Conservation (phyloP, 2,113 vertebrate genomes). For the Pteronura brasiliensis region DNA sequence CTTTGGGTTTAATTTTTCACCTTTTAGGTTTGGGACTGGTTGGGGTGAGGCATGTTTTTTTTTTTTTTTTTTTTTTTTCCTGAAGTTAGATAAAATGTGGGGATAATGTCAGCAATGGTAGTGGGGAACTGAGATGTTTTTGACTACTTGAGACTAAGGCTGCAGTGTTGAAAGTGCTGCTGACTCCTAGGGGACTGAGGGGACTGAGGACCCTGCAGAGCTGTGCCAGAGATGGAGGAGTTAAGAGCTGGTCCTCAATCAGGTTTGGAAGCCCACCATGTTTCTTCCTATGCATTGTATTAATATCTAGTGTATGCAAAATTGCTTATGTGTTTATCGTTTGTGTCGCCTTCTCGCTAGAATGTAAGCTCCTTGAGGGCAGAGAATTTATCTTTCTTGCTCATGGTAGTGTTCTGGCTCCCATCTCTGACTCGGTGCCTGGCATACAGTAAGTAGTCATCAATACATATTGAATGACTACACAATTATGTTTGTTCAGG, state of each 20-base stretch:
- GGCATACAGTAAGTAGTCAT: background rate
- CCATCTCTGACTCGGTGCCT: background rate
- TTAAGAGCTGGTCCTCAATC: background rate
- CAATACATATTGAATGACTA: constrained; percentile 16
- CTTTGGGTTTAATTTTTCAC: background rate
- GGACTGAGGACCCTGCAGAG: background rate
- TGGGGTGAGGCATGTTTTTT: background rate
- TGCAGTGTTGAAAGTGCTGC: background rate
- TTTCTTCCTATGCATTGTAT: background rate
- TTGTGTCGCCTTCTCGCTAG: background rate
- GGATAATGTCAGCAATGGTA: background rate
- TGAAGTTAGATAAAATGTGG: background rate
- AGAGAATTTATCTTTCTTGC: background rate
- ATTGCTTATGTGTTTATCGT: background rate
- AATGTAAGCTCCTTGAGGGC: background rate
- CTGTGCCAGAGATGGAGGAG: background rate
- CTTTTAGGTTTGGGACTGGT: background rate
- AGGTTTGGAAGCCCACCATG: background rate
- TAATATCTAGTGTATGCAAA: background rate
- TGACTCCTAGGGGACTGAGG: background rate
- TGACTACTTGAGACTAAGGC: background rate
- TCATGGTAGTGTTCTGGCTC: background rate
- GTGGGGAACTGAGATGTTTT: background rate
- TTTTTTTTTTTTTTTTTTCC: background rate
- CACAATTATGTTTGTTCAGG: background rate